Conservation (phyloP, 2,797 vertebrate genomes). For the Ispidina picta region DNA sequence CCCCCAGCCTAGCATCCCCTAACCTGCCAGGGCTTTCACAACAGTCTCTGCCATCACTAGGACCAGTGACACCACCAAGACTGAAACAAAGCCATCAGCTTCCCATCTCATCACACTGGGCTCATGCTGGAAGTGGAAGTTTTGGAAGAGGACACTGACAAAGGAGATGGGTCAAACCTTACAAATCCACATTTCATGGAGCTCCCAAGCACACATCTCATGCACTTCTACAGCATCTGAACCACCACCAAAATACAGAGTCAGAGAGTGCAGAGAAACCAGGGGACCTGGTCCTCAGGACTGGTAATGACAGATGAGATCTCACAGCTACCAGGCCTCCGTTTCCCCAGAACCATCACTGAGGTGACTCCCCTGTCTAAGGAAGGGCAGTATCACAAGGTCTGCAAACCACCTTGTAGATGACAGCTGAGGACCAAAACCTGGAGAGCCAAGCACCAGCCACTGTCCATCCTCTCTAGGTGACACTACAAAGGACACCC, state of each 20-base stretch:
- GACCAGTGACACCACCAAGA: not conserved
- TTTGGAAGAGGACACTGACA: not conserved
- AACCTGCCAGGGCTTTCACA: rapidly evolving
- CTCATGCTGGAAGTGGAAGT: rapidly evolving
- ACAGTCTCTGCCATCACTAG: not conserved
- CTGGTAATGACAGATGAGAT: not conserved
- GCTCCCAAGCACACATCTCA: not conserved
- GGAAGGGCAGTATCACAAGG: not conserved
- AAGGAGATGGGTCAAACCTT: not conserved
- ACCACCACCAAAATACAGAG: not conserved
- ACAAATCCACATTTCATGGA: rapidly evolving
- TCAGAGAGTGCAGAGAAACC: rapidly evolving
- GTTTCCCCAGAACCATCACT: not conserved
- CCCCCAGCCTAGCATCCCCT: not conserved
- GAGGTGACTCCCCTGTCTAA: not conserved
- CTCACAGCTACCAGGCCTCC: not conserved
- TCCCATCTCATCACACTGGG: rapidly evolving
- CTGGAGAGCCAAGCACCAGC: not conserved
- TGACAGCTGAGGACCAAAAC: not conserved
- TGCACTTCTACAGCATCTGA: rapidly evolving
- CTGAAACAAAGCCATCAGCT: not conserved
- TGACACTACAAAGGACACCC: no score
- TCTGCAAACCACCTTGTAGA: not conserved
- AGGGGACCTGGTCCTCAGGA: not conserved
- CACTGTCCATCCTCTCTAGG: not conserved